Conservation (phyloP, 2,888 invertebrate species). For the Tipula helvola region DNA sequence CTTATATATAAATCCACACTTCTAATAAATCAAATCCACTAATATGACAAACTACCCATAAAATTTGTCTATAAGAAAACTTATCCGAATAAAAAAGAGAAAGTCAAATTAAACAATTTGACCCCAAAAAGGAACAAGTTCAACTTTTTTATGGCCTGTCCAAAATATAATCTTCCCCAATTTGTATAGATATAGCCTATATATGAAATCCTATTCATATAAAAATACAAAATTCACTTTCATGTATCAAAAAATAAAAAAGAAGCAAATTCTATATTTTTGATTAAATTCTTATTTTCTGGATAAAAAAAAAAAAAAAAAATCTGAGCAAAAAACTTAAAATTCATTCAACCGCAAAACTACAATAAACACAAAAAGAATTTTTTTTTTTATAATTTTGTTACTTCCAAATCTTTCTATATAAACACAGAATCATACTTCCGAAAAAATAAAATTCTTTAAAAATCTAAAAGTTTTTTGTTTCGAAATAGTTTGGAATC, state of each 20-base stretch:
- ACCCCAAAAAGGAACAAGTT: neutral
- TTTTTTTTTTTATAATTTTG: neutral
- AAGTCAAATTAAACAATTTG: neutral
- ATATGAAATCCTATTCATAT: neutral
- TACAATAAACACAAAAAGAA: neutral
- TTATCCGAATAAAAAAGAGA: neutral
- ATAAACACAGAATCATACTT: neutral
- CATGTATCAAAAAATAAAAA: neutral
- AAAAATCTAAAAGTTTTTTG: neutral
- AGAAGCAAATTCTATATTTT: neutral
- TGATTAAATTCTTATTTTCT: neutral
- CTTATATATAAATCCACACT: neutral
- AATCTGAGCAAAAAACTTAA: neutral
- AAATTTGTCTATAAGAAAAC: neutral
- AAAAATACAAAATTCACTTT: neutral
- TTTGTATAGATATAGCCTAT: neutral
- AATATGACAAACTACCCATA: neutral
- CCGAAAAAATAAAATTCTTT: neutral
- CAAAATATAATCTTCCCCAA: neutral
- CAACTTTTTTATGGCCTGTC: neutral
- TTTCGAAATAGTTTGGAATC: neutral
- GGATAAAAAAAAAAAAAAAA: neutral
- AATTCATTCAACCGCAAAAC: conserved; percentile 4
- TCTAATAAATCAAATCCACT: neutral
- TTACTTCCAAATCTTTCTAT: neutral